Conservation (phyloP, 2,113 vertebrate species). For the Rutilus rutilus region DNA sequence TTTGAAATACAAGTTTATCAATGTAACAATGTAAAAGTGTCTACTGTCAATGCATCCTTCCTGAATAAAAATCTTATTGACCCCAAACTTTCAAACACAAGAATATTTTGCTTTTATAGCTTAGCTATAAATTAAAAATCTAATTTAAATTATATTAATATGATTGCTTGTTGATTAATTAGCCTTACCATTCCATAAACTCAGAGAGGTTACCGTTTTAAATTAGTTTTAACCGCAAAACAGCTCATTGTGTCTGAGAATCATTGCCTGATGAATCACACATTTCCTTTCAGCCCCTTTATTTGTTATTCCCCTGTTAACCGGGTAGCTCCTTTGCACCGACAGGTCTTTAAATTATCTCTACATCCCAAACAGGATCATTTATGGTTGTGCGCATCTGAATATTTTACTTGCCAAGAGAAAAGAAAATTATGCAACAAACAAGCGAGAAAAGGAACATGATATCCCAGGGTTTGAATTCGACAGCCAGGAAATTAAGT, state of each 20-base stretch:
- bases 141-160: too few relatives aligned
- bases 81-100: too few relatives aligned
- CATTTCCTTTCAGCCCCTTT: background rate
- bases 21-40: too few relatives aligned
- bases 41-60: too few relatives aligned
- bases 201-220: background rate
- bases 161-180: background rate
- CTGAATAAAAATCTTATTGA: too few relatives aligned
- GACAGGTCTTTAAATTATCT: constrained; percentile 26
- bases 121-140: background rate
- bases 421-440: constrained; percentile 47
- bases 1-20: too few relatives aligned
- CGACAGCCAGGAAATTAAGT: constrained; percentile 46
- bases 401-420: background rate
- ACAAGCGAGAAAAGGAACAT: background rate
- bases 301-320: background rate
- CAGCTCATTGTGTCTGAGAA: background rate
- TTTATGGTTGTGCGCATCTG: constrained; percentile 11
- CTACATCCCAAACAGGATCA: constrained; percentile 5
- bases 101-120: background rate
- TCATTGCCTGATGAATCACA: background rate
- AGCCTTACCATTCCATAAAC: background rate
- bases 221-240: background rate
- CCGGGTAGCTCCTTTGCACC: background rate
- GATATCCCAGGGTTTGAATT: constrained; percentile 48